Conservation (phyloP, 2,888 invertebrate species). For the Eumerus sabulonum region DNA sequence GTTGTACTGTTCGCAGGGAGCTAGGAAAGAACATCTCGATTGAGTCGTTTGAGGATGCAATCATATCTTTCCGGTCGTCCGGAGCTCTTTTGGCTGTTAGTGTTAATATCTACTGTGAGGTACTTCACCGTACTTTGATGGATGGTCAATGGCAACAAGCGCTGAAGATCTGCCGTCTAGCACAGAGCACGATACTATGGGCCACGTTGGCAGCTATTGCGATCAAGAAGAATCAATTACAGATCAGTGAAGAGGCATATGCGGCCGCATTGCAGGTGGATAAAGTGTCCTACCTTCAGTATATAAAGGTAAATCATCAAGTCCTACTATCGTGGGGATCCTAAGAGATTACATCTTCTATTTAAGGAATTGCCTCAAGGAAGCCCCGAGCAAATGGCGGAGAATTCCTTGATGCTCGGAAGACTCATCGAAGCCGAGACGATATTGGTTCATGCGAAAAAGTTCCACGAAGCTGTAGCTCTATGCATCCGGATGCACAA, state of each 20-base stretch:
- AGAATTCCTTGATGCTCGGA: conserved; percentile 78
- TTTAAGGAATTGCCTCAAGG: conserved; percentile 71
- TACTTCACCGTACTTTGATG: conserved; percentile 85
- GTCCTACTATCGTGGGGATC: conserved; percentile 16
- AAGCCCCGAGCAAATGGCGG: conserved; percentile 78
- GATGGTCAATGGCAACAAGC: conserved; percentile 92
- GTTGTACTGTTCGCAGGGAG: conserved; percentile 81
- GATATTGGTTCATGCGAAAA: conserved; percentile 77
- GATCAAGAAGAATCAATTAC: conserved; percentile 90
- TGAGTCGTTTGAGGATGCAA: conserved; percentile 89
- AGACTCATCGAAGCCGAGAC: conserved; percentile 78
- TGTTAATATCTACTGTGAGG: conserved; percentile 77
- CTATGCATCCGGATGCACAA: conserved; percentile 78
- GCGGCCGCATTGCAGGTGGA: conserved; percentile 92
- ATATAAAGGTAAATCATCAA: conserved; percentile 88
- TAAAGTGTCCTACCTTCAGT: conserved; percentile 91
- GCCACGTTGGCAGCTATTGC: conserved; percentile 95
- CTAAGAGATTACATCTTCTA: not conserved
- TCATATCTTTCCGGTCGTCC: conserved; percentile 91
- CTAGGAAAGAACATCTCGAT: conserved; percentile 92
- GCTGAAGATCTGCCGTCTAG: conserved; percentile 84
- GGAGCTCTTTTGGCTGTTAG: conserved; percentile 86
- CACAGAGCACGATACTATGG: conserved; percentile 87
- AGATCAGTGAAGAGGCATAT: conserved; percentile 96
- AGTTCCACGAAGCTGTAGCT: conserved; percentile 74